Percentiles rank a stretch among this genome's conserved stretches.
phyloP scores from a whole-genome alignment of 2,797 vertebrate genomes.

The Myoxocephalus aenaeus region DNA sequence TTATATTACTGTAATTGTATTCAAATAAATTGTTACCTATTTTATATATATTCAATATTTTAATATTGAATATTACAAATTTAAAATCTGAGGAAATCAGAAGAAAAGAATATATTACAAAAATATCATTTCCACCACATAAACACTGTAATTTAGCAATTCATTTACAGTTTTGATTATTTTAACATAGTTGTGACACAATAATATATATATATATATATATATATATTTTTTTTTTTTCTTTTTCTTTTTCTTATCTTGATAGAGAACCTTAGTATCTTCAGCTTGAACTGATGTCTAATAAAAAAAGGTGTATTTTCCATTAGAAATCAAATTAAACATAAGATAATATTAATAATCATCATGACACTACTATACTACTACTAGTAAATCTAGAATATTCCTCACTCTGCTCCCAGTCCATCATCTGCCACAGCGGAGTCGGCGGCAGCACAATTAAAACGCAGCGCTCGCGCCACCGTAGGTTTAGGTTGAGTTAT shows the following conservation, averaged over 20 bases:
- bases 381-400: too few species aligned
- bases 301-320: not conserved
- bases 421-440: not conserved
- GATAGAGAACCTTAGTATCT: not conserved
- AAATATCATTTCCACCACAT: not conserved
- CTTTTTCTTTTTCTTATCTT: too few species aligned
- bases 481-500: constrained; percentile 31
- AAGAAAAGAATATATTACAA: not conserved
- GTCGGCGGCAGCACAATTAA: not conserved
- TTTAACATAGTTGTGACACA: too few species aligned
- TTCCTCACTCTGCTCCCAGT: not conserved
- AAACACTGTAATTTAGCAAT: not conserved
- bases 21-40: too few species aligned
- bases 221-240: too few species aligned
- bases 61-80: not conserved
- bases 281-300: not conserved
- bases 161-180: not conserved
- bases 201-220: too few species aligned
- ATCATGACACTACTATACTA: not conserved
- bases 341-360: too few species aligned
- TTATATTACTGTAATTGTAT: too few species aligned
- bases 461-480: too few species aligned
- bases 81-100: not conserved
- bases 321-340: too few species aligned
- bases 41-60: too few species aligned